A percentile compares a stretch with the other conserved stretches of the same genome.
phyloP scores from a whole-genome alignment of 2,797 vertebrate genomes.

The Loris lydekkerianus region DNA sequence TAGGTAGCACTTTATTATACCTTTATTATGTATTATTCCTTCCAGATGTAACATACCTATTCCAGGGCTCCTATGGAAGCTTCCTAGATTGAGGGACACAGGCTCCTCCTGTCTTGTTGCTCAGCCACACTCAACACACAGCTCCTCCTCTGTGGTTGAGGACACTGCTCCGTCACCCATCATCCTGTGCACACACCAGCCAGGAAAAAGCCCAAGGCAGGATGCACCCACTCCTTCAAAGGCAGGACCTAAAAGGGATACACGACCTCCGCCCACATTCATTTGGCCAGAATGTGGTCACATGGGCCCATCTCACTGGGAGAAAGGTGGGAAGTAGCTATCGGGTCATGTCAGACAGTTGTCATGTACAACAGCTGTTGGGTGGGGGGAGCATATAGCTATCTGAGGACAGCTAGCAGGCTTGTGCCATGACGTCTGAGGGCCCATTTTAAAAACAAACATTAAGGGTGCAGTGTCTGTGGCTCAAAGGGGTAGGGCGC shows the following conservation, averaged over 20 bases:
- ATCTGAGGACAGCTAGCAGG: not conserved
- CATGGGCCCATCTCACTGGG: not conserved
- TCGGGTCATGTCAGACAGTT: not conserved
- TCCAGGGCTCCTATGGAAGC: not conserved
- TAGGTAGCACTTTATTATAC: not conserved
- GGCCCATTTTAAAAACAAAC: conserved; percentile 15
- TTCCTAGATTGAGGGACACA: not conserved
- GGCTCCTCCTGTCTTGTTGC: not conserved
- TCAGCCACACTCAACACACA: not conserved
- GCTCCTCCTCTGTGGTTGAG: not conserved
- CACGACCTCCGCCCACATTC: not conserved
- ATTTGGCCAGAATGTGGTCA: not conserved
- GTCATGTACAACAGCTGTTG: not conserved
- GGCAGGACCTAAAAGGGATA: not conserved
- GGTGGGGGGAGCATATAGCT: too few species aligned
- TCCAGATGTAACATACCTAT: not conserved
- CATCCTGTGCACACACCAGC: not conserved
- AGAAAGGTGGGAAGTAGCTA: not conserved
- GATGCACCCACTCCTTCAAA: not conserved
- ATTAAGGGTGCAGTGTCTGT: too few species aligned
- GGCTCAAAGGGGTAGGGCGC: too few species aligned
- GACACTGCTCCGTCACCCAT: not conserved
- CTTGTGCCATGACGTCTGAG: not conserved
- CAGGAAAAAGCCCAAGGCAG: not conserved
- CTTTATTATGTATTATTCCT: not conserved